A percentile compares a stretch with the other conserved stretches of the same genome.
Conservation (phyloP, 1,140 invertebrate genomes). For the Mya arenaria region DNA sequence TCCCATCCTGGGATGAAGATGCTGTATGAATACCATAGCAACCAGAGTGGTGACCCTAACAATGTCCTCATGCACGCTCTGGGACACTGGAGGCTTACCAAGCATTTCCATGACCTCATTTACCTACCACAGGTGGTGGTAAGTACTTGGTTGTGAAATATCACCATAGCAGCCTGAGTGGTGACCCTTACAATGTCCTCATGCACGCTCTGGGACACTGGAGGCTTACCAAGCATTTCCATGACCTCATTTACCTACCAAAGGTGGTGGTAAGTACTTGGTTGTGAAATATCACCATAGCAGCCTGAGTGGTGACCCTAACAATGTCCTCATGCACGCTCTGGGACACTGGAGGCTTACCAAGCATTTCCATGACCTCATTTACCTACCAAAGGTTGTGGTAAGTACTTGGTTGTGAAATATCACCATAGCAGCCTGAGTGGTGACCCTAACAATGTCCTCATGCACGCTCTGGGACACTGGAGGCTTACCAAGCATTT, state of each 20-base stretch:
- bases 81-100: slow-evolving; percentile 77
- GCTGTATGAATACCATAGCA: slow-evolving; percentile 79
- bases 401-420: no score
- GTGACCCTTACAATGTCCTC: slow-evolving; percentile 74
- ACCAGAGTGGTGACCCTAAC: slow-evolving; percentile 75
- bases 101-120: slow-evolving; percentile 76
- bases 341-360: slow-evolving; percentile 78
- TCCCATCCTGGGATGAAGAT: slow-evolving; percentile 73
- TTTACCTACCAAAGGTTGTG: slow-evolving; percentile 74
- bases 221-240: slow-evolving; percentile 75
- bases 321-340: slow-evolving; percentile 76
- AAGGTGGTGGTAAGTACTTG: slow-evolving; percentile 74
- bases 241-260: slow-evolving; percentile 77
- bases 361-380: slow-evolving; percentile 75
- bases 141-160: no score
- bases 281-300: no score
- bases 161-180: slow-evolving; percentile 78
- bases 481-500: slow-evolving; percentile 76
- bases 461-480: slow-evolving; percentile 77
- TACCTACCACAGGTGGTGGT: slow-evolving; percentile 76
- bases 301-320: slow-evolving; percentile 75
- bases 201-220: slow-evolving; percentile 78
- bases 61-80: slow-evolving; percentile 77
- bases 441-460: slow-evolving; percentile 74
- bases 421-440: slow-evolving; percentile 78